These are phyloP conservation scores for Tetranychus truncatus DNA, from an alignment of 2,888 invertebrate species.

Conservation along the genomic window DNA sequence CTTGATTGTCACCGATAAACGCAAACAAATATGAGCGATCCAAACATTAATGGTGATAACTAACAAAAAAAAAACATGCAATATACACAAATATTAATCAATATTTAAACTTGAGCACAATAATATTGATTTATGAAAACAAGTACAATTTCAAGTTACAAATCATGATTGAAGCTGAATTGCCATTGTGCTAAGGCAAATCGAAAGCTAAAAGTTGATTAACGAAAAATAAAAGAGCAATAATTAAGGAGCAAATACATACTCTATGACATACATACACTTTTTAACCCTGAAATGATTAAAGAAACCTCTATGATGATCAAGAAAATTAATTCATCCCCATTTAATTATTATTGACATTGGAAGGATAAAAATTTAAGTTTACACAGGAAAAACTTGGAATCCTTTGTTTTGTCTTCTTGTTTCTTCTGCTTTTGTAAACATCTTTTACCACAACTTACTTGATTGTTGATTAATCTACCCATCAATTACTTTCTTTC, in stretches of 20 bases:
- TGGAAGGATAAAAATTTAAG: not conserved
- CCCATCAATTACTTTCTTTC: conserved; percentile 32
- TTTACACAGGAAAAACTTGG: not conserved
- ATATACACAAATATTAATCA: too few relatives aligned
- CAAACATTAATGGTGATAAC: too few relatives aligned
- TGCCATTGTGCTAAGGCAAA: not conserved
- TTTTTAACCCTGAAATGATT: not conserved
- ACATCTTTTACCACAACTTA: too few relatives aligned
- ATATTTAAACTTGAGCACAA: too few relatives aligned
- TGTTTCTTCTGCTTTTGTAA: not conserved
- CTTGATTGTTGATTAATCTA: too few relatives aligned
- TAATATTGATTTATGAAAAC: too few relatives aligned
- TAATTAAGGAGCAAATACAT: not conserved
- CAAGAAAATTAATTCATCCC: not conserved
- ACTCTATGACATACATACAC: not conserved
- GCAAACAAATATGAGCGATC: too few relatives aligned
- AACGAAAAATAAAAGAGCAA: not conserved
- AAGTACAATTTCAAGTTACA: too few relatives aligned
- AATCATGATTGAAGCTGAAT: too few relatives aligned
- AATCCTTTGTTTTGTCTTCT: not conserved
- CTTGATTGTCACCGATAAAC: too few relatives aligned
- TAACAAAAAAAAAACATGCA: too few relatives aligned
- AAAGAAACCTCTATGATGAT: not conserved
- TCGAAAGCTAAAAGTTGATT: not conserved
- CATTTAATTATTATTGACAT: not conserved